These are phyloP conservation scores for Alouatta palliata DNA, from an alignment of 2,113 vertebrate species.

Conservation along the genomic window DNA sequence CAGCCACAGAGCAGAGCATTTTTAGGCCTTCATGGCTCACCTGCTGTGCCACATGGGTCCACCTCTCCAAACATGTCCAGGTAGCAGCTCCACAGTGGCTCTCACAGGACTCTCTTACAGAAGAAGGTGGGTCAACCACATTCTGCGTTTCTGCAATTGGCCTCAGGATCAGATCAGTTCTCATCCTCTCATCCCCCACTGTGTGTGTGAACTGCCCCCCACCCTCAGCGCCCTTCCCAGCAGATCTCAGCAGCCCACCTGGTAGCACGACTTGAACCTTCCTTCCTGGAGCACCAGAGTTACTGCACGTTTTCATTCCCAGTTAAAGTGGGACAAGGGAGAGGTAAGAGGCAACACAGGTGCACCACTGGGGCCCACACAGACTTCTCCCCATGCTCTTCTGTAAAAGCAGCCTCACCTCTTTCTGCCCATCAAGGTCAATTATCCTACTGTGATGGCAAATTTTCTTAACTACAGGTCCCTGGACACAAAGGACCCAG, in stretches of 20 bases:
- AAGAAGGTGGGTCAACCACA: accelerated
- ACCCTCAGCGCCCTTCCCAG: not conserved
- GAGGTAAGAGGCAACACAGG: not conserved
- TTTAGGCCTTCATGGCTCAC: not conserved
- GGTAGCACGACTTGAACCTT: not conserved
- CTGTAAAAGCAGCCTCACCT: not conserved
- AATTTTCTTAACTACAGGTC: not conserved
- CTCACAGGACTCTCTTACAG: not conserved
- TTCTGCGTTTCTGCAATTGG: not conserved
- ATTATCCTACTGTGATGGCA: not conserved
- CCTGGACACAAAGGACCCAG: not conserved
- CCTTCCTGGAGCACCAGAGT: not conserved
- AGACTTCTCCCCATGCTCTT: not conserved
- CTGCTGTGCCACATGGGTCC: not conserved
- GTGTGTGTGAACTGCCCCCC: too few species aligned
- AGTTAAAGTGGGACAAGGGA: too few species aligned
- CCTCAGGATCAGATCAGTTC: too few species aligned
- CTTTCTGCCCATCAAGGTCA: not conserved
- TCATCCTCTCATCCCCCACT: not conserved
- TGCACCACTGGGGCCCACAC: not conserved
- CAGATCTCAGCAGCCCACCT: not conserved
- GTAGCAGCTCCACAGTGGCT: too few species aligned
- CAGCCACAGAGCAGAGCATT: accelerated
- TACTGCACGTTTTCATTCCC: not conserved
- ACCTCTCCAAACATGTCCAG: not conserved